These are phyloP conservation scores for Drosophila flavopinicola DNA, from an alignment of 2,888 invertebrate genomes.

Conservation along the genomic window DNA sequence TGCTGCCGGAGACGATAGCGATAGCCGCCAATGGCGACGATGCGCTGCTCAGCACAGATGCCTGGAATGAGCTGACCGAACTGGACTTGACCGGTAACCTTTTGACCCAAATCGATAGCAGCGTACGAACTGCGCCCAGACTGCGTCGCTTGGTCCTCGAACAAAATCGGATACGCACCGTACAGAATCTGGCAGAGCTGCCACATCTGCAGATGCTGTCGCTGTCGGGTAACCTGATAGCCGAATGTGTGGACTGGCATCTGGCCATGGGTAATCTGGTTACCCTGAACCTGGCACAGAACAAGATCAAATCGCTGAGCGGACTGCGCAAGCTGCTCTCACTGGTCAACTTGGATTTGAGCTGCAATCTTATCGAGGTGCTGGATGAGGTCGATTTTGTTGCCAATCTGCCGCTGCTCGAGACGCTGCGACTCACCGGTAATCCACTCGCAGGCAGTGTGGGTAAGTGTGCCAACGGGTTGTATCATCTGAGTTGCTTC, in stretches of 20 bases:
- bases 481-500: background rate
- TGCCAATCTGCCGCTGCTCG: slow-evolving; percentile 93
- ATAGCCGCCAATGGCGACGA: slow-evolving; percentile 22
- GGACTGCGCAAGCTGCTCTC: slow-evolving; percentile 94
- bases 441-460: slow-evolving; percentile 92
- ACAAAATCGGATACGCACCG: slow-evolving; percentile 90
- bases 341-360: slow-evolving; percentile 92
- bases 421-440: slow-evolving; percentile 93
- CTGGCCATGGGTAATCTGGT: slow-evolving; percentile 94
- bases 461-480: slow-evolving; percentile 66
- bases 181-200: slow-evolving; percentile 91
- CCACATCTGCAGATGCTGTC: slow-evolving; percentile 91
- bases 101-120: slow-evolving; percentile 91
- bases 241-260: slow-evolving; percentile 90
- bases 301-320: slow-evolving; percentile 89
- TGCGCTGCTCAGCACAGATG: slow-evolving; percentile 46
- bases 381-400: slow-evolving; percentile 93
- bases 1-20: slow-evolving; percentile 40
- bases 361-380: slow-evolving; percentile 92
- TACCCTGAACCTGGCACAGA: slow-evolving; percentile 93
- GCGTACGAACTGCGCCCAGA: slow-evolving; percentile 90
- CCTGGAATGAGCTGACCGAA: slow-evolving; percentile 88
- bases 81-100: slow-evolving; percentile 92
- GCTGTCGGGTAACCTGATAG: slow-evolving; percentile 91
- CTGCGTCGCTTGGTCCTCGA: slow-evolving; percentile 90